A percentile compares a stretch with the other conserved stretches of the same genome.
These are phyloP conservation scores for Pterobdella sp. DNA, from an alignment of 2,888 invertebrate genomes.

Conservation along the genomic window DNA sequence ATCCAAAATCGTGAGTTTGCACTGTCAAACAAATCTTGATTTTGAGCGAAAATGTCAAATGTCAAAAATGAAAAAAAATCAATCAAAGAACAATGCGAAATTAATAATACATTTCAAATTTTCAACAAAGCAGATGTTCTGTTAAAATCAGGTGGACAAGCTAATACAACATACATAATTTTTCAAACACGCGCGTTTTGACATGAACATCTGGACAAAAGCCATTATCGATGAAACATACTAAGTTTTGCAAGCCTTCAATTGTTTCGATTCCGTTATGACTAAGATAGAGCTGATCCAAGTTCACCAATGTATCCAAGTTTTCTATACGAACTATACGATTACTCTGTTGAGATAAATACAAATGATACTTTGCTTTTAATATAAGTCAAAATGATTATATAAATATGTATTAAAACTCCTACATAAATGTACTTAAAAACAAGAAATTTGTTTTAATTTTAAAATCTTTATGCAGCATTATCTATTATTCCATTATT, in stretches of 20 bases:
- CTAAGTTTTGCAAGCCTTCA: conserved; percentile 59
- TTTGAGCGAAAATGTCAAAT: neutral
- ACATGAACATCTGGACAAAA: neutral
- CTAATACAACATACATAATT: neutral
- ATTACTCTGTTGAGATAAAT: conserved; percentile 60
- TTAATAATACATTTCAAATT: neutral
- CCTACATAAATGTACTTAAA: too few species aligned
- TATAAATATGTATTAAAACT: too few species aligned
- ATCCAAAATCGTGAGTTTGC: conserved; percentile 72
- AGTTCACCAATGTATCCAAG: conserved; percentile 63
- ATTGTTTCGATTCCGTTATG: conserved; percentile 77
- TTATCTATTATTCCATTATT: too few species aligned
- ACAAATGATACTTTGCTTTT: too few species aligned
- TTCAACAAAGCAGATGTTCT: neutral
- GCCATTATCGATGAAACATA: conserved; percentile 44
- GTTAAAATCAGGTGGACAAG: neutral
- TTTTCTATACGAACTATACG: conserved; percentile 79
- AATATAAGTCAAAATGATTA: too few species aligned
- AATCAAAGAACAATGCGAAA: neutral
- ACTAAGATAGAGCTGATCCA: conserved; percentile 83
- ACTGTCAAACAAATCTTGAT: conserved; percentile 15
- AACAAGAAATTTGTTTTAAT: too few species aligned
- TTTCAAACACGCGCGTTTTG: neutral
- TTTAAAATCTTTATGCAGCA: too few species aligned
- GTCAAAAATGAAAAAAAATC: neutral